A percentile compares a stretch with the other conserved stretches of the same genome.
These are phyloP conservation scores for Gambusia holbrooki DNA, from an alignment of 2,113 vertebrate species.

Conservation along the genomic window DNA sequence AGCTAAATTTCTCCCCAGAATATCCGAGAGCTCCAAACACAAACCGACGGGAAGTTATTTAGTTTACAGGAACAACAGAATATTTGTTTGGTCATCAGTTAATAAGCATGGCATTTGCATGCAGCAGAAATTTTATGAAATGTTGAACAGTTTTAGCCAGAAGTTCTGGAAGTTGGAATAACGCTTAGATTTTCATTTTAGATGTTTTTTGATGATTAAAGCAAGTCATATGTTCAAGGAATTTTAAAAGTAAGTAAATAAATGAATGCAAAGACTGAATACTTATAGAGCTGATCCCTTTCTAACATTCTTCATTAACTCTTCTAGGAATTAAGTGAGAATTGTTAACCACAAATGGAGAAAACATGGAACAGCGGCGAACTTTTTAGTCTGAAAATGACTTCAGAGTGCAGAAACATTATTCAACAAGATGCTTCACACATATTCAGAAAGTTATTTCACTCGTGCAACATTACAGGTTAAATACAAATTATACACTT, in stretches of 20 bases:
- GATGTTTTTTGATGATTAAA: background rate
- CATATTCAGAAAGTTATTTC: background rate
- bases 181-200: background rate
- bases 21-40: conserved; percentile 25
- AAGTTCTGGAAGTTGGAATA: background rate
- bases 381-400: no score
- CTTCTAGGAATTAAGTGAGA: background rate
- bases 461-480: conserved; percentile 14
- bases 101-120: background rate
- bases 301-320: background rate
- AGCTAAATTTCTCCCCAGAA: conserved; percentile 25
- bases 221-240: background rate
- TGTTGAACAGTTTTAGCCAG: background rate
- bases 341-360: no score
- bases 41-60: conserved; percentile 5
- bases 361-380: no score
- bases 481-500: background rate
- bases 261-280: background rate
- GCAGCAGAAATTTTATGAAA: background rate
- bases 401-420: background rate
- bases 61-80: background rate
- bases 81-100: background rate
- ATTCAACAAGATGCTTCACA: background rate
- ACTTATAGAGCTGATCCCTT: background rate
- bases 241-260: background rate